Evolutionary conservation across 2,888 invertebrate genomes (phyloP), one percentile per base, ranked within the genome.

Genomic region (Eupithecia abbreviata): DNA sequence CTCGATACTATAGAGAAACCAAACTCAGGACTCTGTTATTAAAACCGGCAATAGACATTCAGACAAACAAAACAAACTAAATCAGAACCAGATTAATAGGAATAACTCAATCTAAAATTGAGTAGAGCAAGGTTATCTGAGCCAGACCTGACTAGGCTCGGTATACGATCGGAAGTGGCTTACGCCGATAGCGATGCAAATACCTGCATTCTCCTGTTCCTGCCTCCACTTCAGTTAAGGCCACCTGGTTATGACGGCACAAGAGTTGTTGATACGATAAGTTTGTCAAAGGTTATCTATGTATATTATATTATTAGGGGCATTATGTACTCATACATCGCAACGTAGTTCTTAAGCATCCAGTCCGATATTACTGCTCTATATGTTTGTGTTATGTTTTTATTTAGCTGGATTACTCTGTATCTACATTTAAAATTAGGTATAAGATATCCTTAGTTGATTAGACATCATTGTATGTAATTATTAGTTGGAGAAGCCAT

Each of bases 151-250:
- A 15, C 51, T 55, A 55, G 9, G 30, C 30, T 62, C 10, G 62
- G 62, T 12, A 62, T 62, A 42, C 6, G 42, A 41, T 73, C 71
- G 30, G 58, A 75, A 55, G 72, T 62, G 13, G 72, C 76, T 79
- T 73, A 78, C 72, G 75, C 73, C 75, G 77, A 42, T 66, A 74
- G 49, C 77, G 75, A 80, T 80, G 79, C 77, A 81, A 82, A 82
- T 79, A 80, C 42, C 30, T 62, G 62, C 81, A 82, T 80, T 83
- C 80, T 81, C 74, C 66, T 73, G 74, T 81, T 80, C 81, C 81
- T 79, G 78, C 65, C 77, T 69, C 62, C 62, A 30, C 75, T 81
- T 78, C 79, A 74, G 79, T 47, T 79, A 79, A 83, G 83, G 83
- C 76, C 80, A 74, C 77, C 76, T 55, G 73, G 79, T 80, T 81